Conservation (phyloP, 2,797 vertebrate genomes). For the Phataginus tetradactyla region DNA sequence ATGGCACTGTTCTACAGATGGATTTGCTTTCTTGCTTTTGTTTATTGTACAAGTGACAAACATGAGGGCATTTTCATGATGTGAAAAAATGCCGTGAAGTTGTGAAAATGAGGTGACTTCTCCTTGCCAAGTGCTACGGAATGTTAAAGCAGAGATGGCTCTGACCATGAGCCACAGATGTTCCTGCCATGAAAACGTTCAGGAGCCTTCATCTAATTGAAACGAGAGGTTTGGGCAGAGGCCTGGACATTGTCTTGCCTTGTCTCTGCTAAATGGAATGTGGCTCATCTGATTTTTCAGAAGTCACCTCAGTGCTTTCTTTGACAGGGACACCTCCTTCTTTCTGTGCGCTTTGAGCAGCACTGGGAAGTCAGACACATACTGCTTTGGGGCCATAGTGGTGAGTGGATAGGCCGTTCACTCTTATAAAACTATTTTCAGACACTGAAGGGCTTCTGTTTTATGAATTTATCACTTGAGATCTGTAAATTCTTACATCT, state of each 20-base stretch:
- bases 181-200: background rate
- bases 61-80: slow-evolving; percentile 52
- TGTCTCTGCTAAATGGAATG: background rate
- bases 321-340: background rate
- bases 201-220: background rate
- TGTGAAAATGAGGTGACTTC: slow-evolving; percentile 58
- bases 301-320: background rate
- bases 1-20: slow-evolving; percentile 45
- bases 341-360: background rate
- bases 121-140: slow-evolving; percentile 15
- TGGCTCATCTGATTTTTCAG: background rate
- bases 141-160: slow-evolving; percentile 13
- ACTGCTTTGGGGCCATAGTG: background rate
- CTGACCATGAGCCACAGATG: background rate
- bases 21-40: slow-evolving; percentile 70
- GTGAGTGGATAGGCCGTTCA: background rate
- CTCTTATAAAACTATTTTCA: background rate
- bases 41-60: slow-evolving; percentile 55
- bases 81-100: slow-evolving; percentile 38
- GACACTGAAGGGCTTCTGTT: background rate
- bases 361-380: background rate
- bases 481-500: background rate
- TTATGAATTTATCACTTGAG: background rate
- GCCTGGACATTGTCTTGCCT: background rate
- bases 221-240: background rate